phyloP scores from a whole-genome alignment of 92 coral and sea anemone genomes.

The Bergia puertoricense region DNA sequence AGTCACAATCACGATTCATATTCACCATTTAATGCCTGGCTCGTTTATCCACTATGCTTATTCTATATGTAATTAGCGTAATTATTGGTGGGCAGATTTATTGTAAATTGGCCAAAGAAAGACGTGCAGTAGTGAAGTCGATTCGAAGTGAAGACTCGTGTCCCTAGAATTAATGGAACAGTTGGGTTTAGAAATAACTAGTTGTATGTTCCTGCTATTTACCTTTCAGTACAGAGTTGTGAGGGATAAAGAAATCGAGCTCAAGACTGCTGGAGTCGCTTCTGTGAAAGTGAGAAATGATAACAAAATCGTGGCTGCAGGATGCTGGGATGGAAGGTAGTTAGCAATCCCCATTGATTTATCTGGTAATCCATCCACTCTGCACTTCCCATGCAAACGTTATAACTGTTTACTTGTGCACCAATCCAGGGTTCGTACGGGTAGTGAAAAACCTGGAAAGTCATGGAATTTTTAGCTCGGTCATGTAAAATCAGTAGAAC shows the following conservation, averaged over 20 bases:
- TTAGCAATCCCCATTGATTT: slow-evolving; percentile 14
- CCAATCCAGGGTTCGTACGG: no score
- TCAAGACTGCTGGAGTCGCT: slow-evolving; percentile 84
- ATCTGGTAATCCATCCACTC: neutral
- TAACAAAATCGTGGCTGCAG: slow-evolving; percentile 73
- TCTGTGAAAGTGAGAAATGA: slow-evolving; percentile 78
- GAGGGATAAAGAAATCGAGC: slow-evolving; percentile 54
- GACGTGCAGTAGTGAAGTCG: no score
- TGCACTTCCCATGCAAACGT: neutral
- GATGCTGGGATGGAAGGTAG: slow-evolving; percentile 96
- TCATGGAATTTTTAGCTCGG: no score
- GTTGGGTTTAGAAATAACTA: neutral
- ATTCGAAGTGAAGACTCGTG: neutral
- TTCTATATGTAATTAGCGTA: no score
- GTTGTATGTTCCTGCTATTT: neutral
- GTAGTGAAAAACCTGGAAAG: no score
- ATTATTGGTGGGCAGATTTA: no score
- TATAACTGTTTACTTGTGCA: neutral
- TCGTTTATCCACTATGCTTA: neutral
- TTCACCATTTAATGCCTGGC: neutral
- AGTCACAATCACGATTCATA: no score
- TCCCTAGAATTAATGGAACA: no score
- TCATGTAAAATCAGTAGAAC: no score
- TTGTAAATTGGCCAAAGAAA: neutral
- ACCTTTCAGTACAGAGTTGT: slow-evolving; percentile 52